These are phyloP conservation scores for Erebia epiphron DNA, from an alignment of 2,888 invertebrate species.

Conservation along the genomic window DNA sequence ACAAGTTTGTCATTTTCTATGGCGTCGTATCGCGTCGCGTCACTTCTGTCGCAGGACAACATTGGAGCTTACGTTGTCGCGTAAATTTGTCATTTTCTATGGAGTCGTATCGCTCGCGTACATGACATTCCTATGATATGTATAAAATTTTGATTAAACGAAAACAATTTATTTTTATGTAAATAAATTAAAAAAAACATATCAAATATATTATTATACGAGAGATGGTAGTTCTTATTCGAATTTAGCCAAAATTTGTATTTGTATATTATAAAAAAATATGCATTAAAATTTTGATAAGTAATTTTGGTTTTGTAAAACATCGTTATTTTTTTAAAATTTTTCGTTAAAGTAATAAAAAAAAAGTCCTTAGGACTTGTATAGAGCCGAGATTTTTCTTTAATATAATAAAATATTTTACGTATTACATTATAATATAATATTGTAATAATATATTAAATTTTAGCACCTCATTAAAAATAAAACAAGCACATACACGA, in stretches of 20 bases:
- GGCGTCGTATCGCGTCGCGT: too few relatives aligned
- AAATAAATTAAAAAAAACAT: neutral
- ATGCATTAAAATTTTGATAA: neutral
- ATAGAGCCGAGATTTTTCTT: slow-evolving; percentile 10
- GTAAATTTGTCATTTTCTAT: too few relatives aligned
- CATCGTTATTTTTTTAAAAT: neutral
- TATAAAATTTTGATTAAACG: slow-evolving; percentile 1
- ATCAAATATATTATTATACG: neutral
- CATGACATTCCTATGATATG: slow-evolving; percentile 3
- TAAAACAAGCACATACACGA: slow-evolving; percentile 35
- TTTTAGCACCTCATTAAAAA: slow-evolving; percentile 48
- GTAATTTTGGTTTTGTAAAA: slow-evolving; percentile 14
- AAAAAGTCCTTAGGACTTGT: slow-evolving; percentile 16
- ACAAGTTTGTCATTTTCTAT: too few relatives aligned
- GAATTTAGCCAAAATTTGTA: neutral
- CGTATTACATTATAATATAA: slow-evolving; percentile 38
- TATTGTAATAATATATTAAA: slow-evolving; percentile 35
- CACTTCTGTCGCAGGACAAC: too few relatives aligned
- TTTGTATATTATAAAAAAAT: slow-evolving; percentile 11
- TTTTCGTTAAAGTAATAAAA: slow-evolving; percentile 6
- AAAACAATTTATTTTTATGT: neutral
- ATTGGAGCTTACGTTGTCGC: too few relatives aligned
- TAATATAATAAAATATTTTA: slow-evolving; percentile 20
- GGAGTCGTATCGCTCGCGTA: too few relatives aligned
- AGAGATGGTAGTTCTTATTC: neutral